These are phyloP conservation scores for Philereme vetulata DNA, from an alignment of 2,888 invertebrate genomes.

Conservation along the genomic window DNA sequence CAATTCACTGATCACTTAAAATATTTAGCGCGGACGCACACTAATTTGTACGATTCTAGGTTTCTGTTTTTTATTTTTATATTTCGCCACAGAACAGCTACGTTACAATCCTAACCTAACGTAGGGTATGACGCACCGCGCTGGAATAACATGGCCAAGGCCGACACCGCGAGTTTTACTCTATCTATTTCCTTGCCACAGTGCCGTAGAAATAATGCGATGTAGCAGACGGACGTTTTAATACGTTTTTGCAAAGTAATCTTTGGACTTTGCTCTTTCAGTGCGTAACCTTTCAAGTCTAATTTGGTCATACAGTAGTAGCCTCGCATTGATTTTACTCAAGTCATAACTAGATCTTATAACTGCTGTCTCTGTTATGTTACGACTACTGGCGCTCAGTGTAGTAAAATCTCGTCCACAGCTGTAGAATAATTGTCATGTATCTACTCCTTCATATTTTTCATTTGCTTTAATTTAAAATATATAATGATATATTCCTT, in stretches of 20 bases:
- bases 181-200: conserved; percentile 11
- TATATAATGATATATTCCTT: too few relatives aligned
- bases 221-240: too few relatives aligned
- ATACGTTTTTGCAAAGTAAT: neutral
- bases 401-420: too few relatives aligned
- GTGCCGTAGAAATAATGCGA: neutral
- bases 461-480: too few relatives aligned
- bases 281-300: too few relatives aligned
- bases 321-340: conserved; percentile 9
- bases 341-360: neutral
- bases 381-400: too few relatives aligned
- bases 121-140: conserved; percentile 31
- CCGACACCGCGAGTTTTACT: conserved; percentile 27
- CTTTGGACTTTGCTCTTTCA: neutral
- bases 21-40: neutral
- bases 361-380: too few relatives aligned
- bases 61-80: conserved; percentile 12
- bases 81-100: conserved; percentile 20
- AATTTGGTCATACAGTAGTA: too few relatives aligned
- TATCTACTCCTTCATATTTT: too few relatives aligned
- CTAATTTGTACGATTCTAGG: conserved; percentile 2
- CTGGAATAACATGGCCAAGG: conserved; percentile 43
- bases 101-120: conserved; percentile 31
- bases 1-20: neutral
- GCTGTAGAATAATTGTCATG: too few relatives aligned